Percentiles rank a stretch among this genome's conserved stretches.
Conservation (phyloP, 2,797 vertebrate genomes). For the Ciconia nigra region DNA sequence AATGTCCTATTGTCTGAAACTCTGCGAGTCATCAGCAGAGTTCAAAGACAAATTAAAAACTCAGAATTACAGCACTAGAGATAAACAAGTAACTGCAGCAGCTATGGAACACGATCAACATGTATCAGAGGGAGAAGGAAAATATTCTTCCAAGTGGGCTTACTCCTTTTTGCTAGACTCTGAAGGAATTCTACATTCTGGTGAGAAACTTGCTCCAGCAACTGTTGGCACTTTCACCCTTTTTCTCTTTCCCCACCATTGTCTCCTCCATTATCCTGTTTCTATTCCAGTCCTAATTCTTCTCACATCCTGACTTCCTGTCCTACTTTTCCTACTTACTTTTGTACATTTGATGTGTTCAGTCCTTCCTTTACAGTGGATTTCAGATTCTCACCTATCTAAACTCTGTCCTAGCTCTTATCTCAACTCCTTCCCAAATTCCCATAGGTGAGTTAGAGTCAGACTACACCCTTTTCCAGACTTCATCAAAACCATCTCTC, state of each 20-base stretch:
- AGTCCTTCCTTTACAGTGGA: neutral
- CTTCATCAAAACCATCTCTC: neutral
- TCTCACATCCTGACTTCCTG: constrained; percentile 3
- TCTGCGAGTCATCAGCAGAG: neutral
- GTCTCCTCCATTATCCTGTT: neutral
- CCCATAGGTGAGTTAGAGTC: neutral
- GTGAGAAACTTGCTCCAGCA: constrained; percentile 5
- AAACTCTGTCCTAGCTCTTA: neutral
- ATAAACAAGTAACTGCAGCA: neutral
- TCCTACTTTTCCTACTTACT: neutral
- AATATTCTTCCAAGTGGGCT: neutral
- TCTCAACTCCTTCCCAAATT: neutral
- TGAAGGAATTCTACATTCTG: neutral
- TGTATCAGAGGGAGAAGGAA: neutral
- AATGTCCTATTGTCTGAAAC: neutral
- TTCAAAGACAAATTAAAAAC: neutral
- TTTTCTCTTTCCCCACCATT: neutral
- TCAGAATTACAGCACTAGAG: neutral
- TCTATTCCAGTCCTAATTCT: neutral
- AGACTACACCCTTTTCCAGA: neutral
- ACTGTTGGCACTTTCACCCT: neutral
- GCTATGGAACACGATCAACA: neutral
- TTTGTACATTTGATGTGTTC: neutral
- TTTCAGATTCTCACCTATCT: neutral
- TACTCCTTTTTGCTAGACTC: neutral